Evolutionary conservation across 2,113 vertebrate species (phyloP).

Genomic region (Aegithalos caudatus): DNA sequence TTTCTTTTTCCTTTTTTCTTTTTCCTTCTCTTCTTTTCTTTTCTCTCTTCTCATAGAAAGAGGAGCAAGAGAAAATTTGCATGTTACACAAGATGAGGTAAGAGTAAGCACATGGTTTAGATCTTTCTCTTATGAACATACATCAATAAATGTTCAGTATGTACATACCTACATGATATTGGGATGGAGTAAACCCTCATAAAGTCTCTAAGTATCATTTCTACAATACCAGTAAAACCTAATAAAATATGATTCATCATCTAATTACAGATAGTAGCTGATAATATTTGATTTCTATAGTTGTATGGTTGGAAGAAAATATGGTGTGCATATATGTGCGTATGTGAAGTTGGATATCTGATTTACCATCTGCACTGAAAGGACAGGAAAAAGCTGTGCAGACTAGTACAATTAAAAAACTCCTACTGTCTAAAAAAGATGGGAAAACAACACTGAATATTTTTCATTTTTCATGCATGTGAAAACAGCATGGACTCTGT

Average conservation of each 20-base stretch:
- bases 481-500: not conserved
- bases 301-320: not conserved
- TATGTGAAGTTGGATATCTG: not conserved
- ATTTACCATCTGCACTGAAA: not conserved
- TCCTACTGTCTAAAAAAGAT: not conserved
- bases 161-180: not conserved
- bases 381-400: not conserved
- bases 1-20: too few relatives aligned
- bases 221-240: not conserved
- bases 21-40: not conserved
- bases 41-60: not conserved
- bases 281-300: not conserved
- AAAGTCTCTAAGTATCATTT: not conserved
- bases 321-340: not conserved
- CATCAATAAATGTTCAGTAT: not conserved
- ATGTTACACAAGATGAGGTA: not conserved
- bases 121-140: not conserved
- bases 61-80: fast-evolving
- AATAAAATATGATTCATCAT: not conserved
- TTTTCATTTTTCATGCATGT: not conserved
- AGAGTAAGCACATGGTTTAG: not conserved
- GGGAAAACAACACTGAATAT: not conserved
- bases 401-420: not conserved
- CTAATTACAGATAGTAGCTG: not conserved
- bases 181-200: not conserved